Conservation (phyloP, 1,140 invertebrate genomes). For the Helicoverpa zea region DNA sequence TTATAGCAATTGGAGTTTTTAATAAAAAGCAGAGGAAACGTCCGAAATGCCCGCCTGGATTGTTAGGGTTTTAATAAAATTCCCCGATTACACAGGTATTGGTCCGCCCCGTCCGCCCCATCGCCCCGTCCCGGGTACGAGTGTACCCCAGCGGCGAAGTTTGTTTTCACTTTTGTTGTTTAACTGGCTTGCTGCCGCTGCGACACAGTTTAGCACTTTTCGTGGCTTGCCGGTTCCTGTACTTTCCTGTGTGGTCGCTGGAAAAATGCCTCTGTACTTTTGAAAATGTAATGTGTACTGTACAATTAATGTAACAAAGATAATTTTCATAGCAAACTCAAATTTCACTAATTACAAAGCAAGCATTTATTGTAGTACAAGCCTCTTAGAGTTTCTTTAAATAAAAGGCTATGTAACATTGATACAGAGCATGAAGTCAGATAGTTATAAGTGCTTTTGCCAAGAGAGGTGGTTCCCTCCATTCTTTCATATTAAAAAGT, state of each 20-base stretch:
- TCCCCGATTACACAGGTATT: conserved; percentile 30
- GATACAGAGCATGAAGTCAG: background rate
- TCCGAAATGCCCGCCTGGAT: conserved; percentile 29
- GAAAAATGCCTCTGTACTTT: background rate
- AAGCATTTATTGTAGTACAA: too few species aligned
- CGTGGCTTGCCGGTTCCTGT: background rate
- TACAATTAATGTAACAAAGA: too few species aligned
- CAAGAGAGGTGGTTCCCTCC: background rate
- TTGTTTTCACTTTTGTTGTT: conserved; percentile 34
- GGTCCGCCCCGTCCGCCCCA: background rate
- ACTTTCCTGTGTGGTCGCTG: background rate
- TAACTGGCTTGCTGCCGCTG: background rate
- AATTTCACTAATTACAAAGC: too few species aligned
- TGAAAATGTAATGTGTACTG: too few species aligned
- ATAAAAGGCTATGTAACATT: too few species aligned
- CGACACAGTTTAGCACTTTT: conserved; percentile 10
- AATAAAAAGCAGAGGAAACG: conserved; percentile 45
- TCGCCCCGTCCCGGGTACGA: background rate
- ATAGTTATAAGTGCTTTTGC: background rate
- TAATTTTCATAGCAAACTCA: too few species aligned
- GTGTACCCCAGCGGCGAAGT: background rate
- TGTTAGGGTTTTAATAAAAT: conserved; percentile 45
- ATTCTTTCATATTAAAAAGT: background rate
- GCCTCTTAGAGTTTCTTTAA: too few species aligned
- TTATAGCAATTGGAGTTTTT: conserved; percentile 49